Evolutionary conservation across 2,113 vertebrate genomes (phyloP).

Genomic region (Scomber colias): DNA sequence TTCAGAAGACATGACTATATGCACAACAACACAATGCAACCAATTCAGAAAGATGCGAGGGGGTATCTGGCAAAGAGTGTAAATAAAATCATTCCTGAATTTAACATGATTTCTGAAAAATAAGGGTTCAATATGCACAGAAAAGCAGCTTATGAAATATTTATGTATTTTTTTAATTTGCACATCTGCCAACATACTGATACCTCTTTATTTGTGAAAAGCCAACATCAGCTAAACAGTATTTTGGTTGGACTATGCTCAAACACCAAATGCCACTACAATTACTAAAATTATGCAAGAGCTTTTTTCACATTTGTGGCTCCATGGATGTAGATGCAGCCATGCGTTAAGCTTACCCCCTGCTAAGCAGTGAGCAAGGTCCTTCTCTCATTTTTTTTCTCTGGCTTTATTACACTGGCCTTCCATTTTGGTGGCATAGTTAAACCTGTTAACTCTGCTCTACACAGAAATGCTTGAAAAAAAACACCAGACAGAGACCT

Average conservation of each 20-base stretch:
- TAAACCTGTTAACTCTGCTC: slow-evolving; percentile 63
- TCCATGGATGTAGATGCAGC: slow-evolving; percentile 55
- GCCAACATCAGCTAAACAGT: neutral
- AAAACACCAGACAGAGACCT: slow-evolving; percentile 60
- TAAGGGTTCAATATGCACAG: neutral
- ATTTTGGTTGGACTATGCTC: neutral
- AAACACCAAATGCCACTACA: slow-evolving; percentile 27
- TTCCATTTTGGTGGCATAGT: slow-evolving; percentile 41
- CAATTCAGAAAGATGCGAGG: neutral
- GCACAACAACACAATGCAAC: neutral
- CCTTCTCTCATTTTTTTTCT: slow-evolving; percentile 25
- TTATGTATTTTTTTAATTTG: neutral
- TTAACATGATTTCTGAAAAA: neutral
- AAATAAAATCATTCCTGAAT: neutral
- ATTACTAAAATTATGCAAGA: slow-evolving; percentile 24
- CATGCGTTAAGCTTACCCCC: slow-evolving; percentile 69
- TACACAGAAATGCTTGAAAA: slow-evolving; percentile 17
- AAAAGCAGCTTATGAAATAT: neutral
- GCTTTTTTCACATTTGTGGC: slow-evolving; percentile 29
- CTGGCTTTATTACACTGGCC: slow-evolving; percentile 43
- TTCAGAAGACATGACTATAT: neutral
- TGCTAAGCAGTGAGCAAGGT: slow-evolving; percentile 59
- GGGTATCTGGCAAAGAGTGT: no score
- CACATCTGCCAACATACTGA: neutral
- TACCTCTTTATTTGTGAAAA: neutral